Percentiles rank a stretch among this genome's conserved stretches.
Evolutionary conservation across 2,888 invertebrate genomes (phyloP).

Genomic region (Venusia cambrica): DNA sequence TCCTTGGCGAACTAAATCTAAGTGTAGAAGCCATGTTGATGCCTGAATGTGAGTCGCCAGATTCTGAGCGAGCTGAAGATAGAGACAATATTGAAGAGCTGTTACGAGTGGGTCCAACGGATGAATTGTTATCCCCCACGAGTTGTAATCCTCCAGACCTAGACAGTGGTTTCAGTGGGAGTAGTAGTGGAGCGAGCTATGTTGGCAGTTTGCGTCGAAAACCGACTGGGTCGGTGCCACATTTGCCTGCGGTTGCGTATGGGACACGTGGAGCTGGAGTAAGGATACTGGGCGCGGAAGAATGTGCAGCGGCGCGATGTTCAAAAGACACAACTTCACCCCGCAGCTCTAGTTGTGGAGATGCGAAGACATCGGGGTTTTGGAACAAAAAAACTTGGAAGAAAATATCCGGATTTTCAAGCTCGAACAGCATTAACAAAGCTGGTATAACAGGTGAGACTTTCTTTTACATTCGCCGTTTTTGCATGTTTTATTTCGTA

Average conservation of each 20-base stretch:
- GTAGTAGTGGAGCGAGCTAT: slow-evolving; percentile 91
- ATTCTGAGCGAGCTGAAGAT: slow-evolving; percentile 83
- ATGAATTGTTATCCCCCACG: slow-evolving; percentile 86
- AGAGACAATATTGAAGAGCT: slow-evolving; percentile 84
- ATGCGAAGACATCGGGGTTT: slow-evolving; percentile 80
- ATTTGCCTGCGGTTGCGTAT: slow-evolving; percentile 76
- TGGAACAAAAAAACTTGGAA: slow-evolving; percentile 91
- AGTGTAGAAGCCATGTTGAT: slow-evolving; percentile 95
- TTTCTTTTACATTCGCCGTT: slow-evolving; percentile 34
- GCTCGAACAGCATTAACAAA: slow-evolving; percentile 86
- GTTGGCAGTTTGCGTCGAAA: slow-evolving; percentile 85
- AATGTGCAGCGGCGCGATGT: slow-evolving; percentile 61
- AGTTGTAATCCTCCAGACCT: slow-evolving; percentile 85
- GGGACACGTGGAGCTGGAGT: slow-evolving; percentile 74
- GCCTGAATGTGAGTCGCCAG: slow-evolving; percentile 87
- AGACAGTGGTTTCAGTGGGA: slow-evolving; percentile 92
- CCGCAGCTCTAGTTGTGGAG: slow-evolving; percentile 73
- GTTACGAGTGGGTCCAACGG: slow-evolving; percentile 85
- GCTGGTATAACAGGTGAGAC: slow-evolving; percentile 84
- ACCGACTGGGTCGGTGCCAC: slow-evolving; percentile 73
- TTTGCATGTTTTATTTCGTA: slow-evolving; percentile 16
- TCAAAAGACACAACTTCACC: slow-evolving; percentile 64
- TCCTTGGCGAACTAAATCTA: slow-evolving; percentile 92
- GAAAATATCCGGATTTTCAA: slow-evolving; percentile 87
- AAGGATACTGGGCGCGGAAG: slow-evolving; percentile 69